Conservation (phyloP, 2,888 invertebrate species). For the Endomychus coccineus region DNA sequence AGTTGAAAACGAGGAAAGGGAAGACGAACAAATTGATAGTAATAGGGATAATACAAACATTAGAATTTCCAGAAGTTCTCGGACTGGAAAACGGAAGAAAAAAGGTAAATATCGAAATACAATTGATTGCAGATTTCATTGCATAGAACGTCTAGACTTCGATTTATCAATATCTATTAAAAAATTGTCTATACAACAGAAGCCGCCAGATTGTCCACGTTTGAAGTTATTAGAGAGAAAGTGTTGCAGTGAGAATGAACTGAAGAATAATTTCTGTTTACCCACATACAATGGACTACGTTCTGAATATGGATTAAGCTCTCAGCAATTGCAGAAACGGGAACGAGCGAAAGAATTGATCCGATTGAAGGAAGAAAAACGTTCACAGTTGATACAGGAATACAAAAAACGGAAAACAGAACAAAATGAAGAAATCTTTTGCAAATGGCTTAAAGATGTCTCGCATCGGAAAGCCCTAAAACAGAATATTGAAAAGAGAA, state of each 20-base stretch:
- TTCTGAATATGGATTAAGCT: constrained; percentile 50
- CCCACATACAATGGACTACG: constrained; percentile 48
- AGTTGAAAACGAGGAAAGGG: constrained; percentile 26
- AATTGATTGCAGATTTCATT: constrained; percentile 39
- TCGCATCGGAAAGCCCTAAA: constrained; percentile 25
- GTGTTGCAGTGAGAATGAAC: constrained; percentile 42
- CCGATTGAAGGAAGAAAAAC: constrained; percentile 42
- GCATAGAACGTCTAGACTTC: constrained; percentile 37
- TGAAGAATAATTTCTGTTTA: constrained; percentile 38
- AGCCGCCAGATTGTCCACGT: constrained; percentile 33
- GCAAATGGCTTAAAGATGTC: constrained; percentile 46
- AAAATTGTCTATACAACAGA: constrained; percentile 35
- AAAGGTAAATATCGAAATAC: constrained; percentile 7
- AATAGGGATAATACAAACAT: background rate
- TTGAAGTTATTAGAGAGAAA: constrained; percentile 37
- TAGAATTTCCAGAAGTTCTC: background rate
- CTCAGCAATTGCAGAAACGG: constrained; percentile 43
- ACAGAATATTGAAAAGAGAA: constrained; percentile 14
- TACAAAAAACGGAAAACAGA: constrained; percentile 34
- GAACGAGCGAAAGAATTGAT: constrained; percentile 39
- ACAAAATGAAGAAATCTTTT: constrained; percentile 49
- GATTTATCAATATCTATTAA: constrained; percentile 29
- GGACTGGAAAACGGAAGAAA: constrained; percentile 11
- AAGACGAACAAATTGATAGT: constrained; percentile 11
- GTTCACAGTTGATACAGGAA: constrained; percentile 42